Evolutionary conservation across 2,797 vertebrate genomes (phyloP).

Genomic region (Sparidentex hasta): DNA sequence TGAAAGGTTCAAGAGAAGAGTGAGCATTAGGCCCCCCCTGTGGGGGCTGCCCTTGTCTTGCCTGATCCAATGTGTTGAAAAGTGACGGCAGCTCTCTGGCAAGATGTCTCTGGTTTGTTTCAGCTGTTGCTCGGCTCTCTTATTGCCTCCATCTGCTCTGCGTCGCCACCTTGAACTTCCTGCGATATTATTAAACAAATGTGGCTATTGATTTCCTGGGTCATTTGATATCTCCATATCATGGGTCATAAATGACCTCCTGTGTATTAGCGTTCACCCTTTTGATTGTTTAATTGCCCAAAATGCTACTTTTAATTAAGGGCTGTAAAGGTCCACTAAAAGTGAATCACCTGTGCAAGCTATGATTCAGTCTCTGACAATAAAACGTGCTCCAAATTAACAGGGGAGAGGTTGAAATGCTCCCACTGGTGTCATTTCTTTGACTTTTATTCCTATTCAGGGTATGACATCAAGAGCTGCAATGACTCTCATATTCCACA

Average conservation of each 20-base stretch:
- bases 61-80: conserved; percentile 79
- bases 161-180: conserved; percentile 68
- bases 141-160: conserved; percentile 74
- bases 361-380: conserved; percentile 29
- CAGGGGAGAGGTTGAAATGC: conserved; percentile 15
- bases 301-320: conserved; percentile 65
- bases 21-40: conserved; percentile 65
- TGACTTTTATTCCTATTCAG: conserved; percentile 22
- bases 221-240: conserved; percentile 62
- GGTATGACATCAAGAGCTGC: background rate
- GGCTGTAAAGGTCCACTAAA: conserved; percentile 54
- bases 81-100: conserved; percentile 74
- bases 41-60: conserved; percentile 75
- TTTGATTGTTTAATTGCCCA: conserved; percentile 64
- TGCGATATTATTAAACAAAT: conserved; percentile 66
- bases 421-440: conserved; percentile 30
- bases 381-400: conserved; percentile 43
- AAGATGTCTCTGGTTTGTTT: conserved; percentile 77
- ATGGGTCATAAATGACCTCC: conserved; percentile 50
- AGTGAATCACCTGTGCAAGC: conserved; percentile 30
- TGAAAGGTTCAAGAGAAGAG: conserved; percentile 73
- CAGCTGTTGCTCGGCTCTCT: conserved; percentile 69
- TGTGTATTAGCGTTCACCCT: conserved; percentile 31
- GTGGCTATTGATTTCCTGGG: conserved; percentile 60
- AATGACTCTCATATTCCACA: background rate